Evolutionary conservation across 2,113 vertebrate genomes (phyloP).

Genomic region (Agapornis roseicollis): DNA sequence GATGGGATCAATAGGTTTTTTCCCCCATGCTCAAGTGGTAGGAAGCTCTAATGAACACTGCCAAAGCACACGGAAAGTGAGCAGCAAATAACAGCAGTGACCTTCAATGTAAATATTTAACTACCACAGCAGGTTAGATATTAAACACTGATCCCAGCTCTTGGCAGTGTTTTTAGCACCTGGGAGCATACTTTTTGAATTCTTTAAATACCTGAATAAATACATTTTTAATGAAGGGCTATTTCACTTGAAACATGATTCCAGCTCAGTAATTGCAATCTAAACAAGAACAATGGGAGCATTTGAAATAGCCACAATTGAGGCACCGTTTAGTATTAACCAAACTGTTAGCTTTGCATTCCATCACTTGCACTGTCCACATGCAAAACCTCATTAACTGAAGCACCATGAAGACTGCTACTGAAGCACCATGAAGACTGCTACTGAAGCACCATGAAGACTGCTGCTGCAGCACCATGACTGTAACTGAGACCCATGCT

Average conservation of each 20-base stretch:
- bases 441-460: background rate
- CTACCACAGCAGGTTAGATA: background rate
- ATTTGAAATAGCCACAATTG: background rate
- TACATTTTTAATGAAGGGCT: background rate
- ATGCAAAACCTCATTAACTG: background rate
- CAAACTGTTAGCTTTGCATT: background rate
- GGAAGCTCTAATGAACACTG: background rate
- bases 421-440: background rate
- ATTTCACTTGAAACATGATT: background rate
- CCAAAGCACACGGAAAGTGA: background rate
- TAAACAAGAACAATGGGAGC: background rate
- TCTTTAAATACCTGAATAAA: conserved; percentile 34
- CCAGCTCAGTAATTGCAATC: background rate
- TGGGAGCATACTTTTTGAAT: background rate
- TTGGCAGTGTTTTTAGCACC: background rate
- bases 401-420: background rate
- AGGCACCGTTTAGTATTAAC: background rate
- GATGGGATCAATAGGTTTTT: background rate
- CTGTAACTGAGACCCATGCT: background rate
- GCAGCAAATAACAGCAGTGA: background rate
- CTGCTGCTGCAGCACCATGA: background rate
- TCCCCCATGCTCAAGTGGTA: background rate
- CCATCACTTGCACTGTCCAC: background rate
- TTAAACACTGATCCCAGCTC: background rate
- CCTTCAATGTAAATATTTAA: conserved; percentile 42